Base-by-base conservation (phyloP, 1,140 invertebrate species). In the Drosophila micromelanica region DNA sequence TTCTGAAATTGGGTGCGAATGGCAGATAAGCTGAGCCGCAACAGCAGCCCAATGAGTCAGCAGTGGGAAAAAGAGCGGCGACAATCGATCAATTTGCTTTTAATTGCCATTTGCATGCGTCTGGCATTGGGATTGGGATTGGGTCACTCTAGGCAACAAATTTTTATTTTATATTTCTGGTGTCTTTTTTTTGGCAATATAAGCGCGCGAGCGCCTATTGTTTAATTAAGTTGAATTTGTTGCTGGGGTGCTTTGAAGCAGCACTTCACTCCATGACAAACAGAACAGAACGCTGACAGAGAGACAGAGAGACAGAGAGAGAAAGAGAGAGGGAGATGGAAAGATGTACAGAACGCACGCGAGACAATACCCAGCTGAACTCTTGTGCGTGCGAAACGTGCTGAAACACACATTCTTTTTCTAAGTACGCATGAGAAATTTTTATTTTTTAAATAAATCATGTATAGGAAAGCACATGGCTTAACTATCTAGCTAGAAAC, bases 21-120 rank as follows among this genome's bases (percentile, higher is more conserved):
- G 17, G 23, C 60, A 68, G 80, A 82, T 82, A 82, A 84, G 76
- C 76, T 51, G 55, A 55, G 75, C 64, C 12, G 8, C 40, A 51
- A 40, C 69, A 32, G 27, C 48, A 46, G 40, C 49, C 23, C 35
- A 72, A 60, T 85, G 81, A 85, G 61, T 85, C 81, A 85, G 81
- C 82, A 76, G 76, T 42, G 76, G 15, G 65, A 74, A 62, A 77
- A 64, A 80, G 77, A 77, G 43, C 40, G 43, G 56, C 43, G 60
- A 69, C 49, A 60, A 69, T 81, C 81, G 82, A 85, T 85, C 81
- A 85, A 85, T 87, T 86, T 80, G 81, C 77, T 42, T 86, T 84
- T 80, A 86, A 86, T 86, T 74, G 80, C 62, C 73, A 80, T 85
- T 85, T 86, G 82, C 82, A 87, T 85, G 73, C 60, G 43, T 6